Conservation (phyloP, 1,140 invertebrate genomes). For the Drosophila ambigua region DNA sequence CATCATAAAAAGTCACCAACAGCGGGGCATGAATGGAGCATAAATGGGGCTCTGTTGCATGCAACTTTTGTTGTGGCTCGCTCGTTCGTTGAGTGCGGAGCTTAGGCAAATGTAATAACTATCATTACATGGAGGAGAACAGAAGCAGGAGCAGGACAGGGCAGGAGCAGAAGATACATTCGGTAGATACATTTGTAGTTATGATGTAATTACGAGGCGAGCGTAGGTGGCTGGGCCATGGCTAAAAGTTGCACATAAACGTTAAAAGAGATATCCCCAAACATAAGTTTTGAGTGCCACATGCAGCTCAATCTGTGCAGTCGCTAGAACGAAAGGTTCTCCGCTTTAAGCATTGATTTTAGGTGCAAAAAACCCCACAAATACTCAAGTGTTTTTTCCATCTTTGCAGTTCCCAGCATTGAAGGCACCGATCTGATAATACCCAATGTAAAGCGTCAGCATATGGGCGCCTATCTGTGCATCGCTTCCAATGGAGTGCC, state of each 20-base stretch:
- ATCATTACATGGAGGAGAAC: slow-evolving; percentile 44
- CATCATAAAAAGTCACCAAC: slow-evolving; percentile 59
- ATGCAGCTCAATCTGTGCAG: too few species aligned
- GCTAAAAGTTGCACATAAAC: too few species aligned
- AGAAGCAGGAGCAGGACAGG: too few species aligned
- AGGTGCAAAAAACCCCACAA: background rate
- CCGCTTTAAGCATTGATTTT: background rate
- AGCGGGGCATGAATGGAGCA: slow-evolving; percentile 23
- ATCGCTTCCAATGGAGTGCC: slow-evolving; percentile 95
- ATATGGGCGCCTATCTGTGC: slow-evolving; percentile 95
- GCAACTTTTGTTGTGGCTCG: slow-evolving; percentile 42
- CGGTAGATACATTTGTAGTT: slow-evolving; percentile 53
- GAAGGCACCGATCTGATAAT: slow-evolving; percentile 92
- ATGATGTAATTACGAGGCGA: slow-evolving; percentile 34
- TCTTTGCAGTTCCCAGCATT: slow-evolving; percentile 87
- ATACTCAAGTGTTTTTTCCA: background rate
- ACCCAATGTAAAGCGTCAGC: slow-evolving; percentile 91
- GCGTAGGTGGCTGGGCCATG: background rate
- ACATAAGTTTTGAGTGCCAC: too few species aligned
- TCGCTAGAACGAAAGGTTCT: too few species aligned
- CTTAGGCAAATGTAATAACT: slow-evolving; percentile 62
- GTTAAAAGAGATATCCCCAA: too few species aligned
- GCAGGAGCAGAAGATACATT: slow-evolving; percentile 14
- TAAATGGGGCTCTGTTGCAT: slow-evolving; percentile 38
- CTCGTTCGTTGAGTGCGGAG: slow-evolving; percentile 28